Percentiles rank a stretch among this genome's conserved stretches.
Conservation (phyloP, 2,888 invertebrate species). For the Heliconius ethilla region DNA sequence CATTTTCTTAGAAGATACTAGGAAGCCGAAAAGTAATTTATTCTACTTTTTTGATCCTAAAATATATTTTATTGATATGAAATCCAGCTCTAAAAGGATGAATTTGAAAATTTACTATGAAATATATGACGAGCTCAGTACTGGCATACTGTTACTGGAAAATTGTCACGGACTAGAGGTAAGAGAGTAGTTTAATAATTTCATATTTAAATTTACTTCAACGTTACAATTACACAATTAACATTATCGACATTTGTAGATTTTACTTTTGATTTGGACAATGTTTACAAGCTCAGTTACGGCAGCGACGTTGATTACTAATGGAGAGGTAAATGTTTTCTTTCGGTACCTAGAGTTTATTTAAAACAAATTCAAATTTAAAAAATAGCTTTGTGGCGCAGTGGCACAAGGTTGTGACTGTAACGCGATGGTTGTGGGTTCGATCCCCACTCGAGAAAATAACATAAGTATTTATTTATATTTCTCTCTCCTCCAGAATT, state of each 20-base stretch:
- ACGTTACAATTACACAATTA: neutral
- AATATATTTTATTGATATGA: constrained; percentile 48
- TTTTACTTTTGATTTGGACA: constrained; percentile 58
- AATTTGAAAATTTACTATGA: constrained; percentile 56
- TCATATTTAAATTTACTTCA: too few relatives aligned
- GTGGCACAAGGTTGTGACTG: too few relatives aligned
- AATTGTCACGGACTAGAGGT: constrained; percentile 59
- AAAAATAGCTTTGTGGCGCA: too few relatives aligned
- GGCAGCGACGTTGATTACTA: constrained; percentile 56
- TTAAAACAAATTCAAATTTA: neutral
- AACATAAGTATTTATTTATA: too few relatives aligned
- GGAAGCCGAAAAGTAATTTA: constrained; percentile 19
- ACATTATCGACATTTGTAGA: constrained; percentile 48
- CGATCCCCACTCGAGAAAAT: too few relatives aligned
- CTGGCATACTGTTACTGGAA: constrained; percentile 58
- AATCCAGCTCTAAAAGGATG: constrained; percentile 28
- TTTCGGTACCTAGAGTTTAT: neutral
- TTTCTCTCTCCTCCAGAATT: too few relatives aligned
- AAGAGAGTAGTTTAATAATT: neutral
- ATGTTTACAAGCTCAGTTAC: constrained; percentile 63
- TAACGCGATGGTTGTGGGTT: too few relatives aligned
- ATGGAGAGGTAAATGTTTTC: constrained; percentile 51
- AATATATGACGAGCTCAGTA: constrained; percentile 58
- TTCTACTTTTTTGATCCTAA: constrained; percentile 49
- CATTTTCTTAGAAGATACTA: constrained; percentile 31